Conservation (phyloP, 2,113 vertebrate species). For the Lipotes vexillifer region DNA sequence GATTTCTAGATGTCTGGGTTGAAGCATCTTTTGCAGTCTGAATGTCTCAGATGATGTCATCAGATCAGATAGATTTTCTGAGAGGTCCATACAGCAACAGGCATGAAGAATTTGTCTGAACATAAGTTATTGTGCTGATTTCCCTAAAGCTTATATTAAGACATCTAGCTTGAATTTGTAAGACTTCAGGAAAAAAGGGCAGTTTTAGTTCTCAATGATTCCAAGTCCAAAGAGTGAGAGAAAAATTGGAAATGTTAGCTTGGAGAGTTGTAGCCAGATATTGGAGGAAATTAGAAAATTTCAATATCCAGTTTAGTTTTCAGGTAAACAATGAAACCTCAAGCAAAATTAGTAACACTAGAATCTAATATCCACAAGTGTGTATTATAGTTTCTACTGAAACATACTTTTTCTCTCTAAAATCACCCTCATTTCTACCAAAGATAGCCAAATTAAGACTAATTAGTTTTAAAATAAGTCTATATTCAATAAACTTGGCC, state of each 20-base stretch:
- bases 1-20: neutral
- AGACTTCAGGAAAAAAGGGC: neutral
- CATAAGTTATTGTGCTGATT: neutral
- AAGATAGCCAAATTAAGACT: neutral
- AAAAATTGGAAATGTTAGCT: neutral
- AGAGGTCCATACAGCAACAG: neutral
- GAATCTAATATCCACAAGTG: neutral
- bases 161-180: neutral
- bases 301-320: neutral
- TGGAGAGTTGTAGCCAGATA: neutral
- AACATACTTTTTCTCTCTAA: neutral
- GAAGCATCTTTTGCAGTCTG: neutral
- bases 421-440: neutral
- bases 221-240: neutral
- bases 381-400: neutral
- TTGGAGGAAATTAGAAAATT: neutral
- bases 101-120: neutral
- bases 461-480: neutral
- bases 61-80: neutral
- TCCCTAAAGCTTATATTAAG: neutral
- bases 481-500: neutral
- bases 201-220: neutral
- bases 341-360: neutral
- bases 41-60: neutral
- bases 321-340: neutral